Evolutionary conservation across 1,140 invertebrate genomes (phyloP).

Genomic region (Phymorhynchus buccinoides): DNA sequence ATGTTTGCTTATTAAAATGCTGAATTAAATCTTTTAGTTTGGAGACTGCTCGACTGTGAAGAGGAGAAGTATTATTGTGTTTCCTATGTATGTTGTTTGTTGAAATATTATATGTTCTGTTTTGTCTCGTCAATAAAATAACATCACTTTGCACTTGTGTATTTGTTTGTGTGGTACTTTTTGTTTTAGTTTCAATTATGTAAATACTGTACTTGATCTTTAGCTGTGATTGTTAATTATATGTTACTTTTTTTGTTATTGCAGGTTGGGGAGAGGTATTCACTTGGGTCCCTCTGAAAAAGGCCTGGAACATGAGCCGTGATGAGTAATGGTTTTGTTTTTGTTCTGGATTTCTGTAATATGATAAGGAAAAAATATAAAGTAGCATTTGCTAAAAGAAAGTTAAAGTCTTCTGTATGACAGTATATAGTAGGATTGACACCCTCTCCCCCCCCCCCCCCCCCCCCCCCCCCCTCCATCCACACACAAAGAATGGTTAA

Average conservation of each 20-base stretch:
- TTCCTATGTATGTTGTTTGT: no score
- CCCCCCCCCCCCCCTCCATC: no score
- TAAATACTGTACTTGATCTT: neutral
- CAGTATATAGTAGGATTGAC: neutral
- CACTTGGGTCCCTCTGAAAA: slow-evolving; percentile 72
- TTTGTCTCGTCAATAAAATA: no score
- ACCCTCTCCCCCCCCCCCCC: no score
- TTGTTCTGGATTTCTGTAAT: neutral
- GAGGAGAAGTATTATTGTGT: no score
- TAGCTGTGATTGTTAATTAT: neutral
- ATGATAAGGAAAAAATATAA: no score
- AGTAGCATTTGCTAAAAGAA: slow-evolving; percentile 15
- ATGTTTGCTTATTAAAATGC: neutral
- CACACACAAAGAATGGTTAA: no score
- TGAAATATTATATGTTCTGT: no score
- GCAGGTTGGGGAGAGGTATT: slow-evolving; percentile 68
- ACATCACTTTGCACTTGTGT: no score
- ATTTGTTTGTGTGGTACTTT: no score
- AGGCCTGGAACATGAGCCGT: slow-evolving; percentile 73
- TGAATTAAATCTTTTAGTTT: neutral
- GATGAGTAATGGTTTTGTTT: slow-evolving; percentile 54
- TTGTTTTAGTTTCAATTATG: neutral
- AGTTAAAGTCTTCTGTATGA: slow-evolving; percentile 75
- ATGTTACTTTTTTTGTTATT: slow-evolving; percentile 35
- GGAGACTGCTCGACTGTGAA: no score